phyloP scores from a whole-genome alignment of 2,888 invertebrate species.

The Pediacus dermestoides region DNA sequence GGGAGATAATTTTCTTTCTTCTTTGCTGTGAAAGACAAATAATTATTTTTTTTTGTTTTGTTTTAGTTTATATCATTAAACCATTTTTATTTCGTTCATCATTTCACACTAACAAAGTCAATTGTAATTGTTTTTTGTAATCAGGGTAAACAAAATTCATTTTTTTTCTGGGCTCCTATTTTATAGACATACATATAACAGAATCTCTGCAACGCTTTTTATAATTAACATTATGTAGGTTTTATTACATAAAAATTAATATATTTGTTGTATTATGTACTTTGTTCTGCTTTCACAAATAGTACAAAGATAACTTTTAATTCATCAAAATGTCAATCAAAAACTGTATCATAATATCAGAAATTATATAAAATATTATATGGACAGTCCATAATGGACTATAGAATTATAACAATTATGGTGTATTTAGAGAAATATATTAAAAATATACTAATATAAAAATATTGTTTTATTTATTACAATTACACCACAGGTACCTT shows the following conservation, averaged over 20 bases:
- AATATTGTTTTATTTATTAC: constrained; percentile 6
- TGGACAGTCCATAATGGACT: constrained; percentile 22
- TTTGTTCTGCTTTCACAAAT: constrained; percentile 25
- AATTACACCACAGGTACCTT: too few species aligned
- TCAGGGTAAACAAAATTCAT: too few species aligned
- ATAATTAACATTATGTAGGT: constrained; percentile 12
- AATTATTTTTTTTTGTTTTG: constrained; percentile 15
- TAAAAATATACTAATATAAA: constrained; percentile 22
- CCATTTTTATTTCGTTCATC: constrained; percentile 16
- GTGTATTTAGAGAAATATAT: constrained; percentile 28
- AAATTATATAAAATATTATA: constrained; percentile 16
- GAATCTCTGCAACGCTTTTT: constrained; percentile 6
- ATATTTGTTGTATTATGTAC: constrained; percentile 14
- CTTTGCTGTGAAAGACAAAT: constrained; percentile 23
- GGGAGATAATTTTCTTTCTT: constrained; percentile 18
- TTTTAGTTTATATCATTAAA: constrained; percentile 10
- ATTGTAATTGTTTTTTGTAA: constrained; percentile 12
- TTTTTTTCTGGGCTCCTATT: too few species aligned
- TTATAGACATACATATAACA: too few species aligned
- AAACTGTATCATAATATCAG: constrained; percentile 23
- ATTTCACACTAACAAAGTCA: constrained; percentile 26
- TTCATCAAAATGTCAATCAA: constrained; percentile 24
- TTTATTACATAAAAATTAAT: constrained; percentile 14
- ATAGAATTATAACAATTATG: constrained; percentile 24
- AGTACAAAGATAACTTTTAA: constrained; percentile 33